Evolutionary conservation across 2,888 invertebrate genomes (phyloP).

Genomic region (Cosmia pyralina): DNA sequence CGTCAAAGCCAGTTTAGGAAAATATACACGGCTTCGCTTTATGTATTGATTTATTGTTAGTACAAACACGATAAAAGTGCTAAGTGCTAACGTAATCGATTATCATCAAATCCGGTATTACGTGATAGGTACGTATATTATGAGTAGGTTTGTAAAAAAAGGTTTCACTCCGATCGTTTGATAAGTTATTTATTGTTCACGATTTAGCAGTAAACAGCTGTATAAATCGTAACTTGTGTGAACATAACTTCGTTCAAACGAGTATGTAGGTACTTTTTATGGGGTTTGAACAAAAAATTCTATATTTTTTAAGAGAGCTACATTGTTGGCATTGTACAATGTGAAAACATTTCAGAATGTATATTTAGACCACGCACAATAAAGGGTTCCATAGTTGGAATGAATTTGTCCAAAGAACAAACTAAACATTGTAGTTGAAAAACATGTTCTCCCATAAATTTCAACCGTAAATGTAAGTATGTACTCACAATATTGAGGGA

Average conservation of each 20-base stretch:
- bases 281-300: neutral
- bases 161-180: conserved; percentile 26
- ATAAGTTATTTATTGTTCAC: conserved; percentile 40
- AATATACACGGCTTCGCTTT: neutral
- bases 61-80: conserved; percentile 31
- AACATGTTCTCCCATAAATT: too few species aligned
- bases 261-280: neutral
- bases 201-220: conserved; percentile 24
- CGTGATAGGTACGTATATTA: conserved; percentile 18
- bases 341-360: neutral
- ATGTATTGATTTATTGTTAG: conserved; percentile 22
- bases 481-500: too few species aligned
- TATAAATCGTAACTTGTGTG: neutral
- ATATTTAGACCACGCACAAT: too few species aligned
- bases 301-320: neutral
- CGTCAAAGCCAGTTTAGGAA: neutral
- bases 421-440: too few species aligned
- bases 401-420: too few species aligned
- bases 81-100: conserved; percentile 45
- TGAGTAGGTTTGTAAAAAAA: conserved; percentile 28
- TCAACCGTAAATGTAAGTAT: too few species aligned
- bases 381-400: too few species aligned
- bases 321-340: neutral
- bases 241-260: neutral
- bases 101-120: conserved; percentile 34